These are phyloP conservation scores for Hydrotaea diabolus DNA, from an alignment of 2,888 invertebrate species.

Conservation along the genomic window DNA sequence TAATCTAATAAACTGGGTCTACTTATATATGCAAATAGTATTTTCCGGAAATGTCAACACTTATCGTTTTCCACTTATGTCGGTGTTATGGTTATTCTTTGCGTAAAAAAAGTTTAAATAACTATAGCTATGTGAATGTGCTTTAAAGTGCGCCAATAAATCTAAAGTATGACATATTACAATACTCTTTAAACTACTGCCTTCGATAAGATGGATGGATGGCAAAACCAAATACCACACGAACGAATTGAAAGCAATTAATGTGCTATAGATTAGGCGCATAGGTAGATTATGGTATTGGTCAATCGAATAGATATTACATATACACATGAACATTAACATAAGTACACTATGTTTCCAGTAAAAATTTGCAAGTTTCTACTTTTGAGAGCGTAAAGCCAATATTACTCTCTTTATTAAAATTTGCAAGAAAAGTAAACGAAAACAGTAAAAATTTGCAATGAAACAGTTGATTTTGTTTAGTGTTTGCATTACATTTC, in stretches of 20 bases:
- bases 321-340: neutral
- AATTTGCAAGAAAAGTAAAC: too few species aligned
- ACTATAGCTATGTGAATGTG: neutral
- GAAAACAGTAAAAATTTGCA: too few species aligned
- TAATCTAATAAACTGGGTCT: too few species aligned
- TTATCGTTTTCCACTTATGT: too few species aligned
- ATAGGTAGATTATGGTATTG: slow-evolving; percentile 52
- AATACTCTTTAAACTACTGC: slow-evolving; percentile 29
- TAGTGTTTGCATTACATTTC: too few species aligned
- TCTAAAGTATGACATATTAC: slow-evolving; percentile 35
- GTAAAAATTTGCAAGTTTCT: too few species aligned
- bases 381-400: too few species aligned
- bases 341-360: neutral
- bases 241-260: slow-evolving; percentile 45
- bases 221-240: slow-evolving; percentile 32
- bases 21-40: too few species aligned
- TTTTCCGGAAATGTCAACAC: too few species aligned
- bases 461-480: too few species aligned
- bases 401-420: too few species aligned
- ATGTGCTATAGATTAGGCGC: slow-evolving; percentile 46
- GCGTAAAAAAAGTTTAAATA: neutral
- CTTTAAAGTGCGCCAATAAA: slow-evolving; percentile 7
- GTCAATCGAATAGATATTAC: slow-evolving; percentile 46
- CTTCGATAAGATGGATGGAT: slow-evolving; percentile 47
- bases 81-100: neutral